Evolutionary conservation across 2,888 invertebrate species (phyloP), one percentile per base, ranked within the genome.

Genomic region (Sinodicranocentrus sp.): DNA sequence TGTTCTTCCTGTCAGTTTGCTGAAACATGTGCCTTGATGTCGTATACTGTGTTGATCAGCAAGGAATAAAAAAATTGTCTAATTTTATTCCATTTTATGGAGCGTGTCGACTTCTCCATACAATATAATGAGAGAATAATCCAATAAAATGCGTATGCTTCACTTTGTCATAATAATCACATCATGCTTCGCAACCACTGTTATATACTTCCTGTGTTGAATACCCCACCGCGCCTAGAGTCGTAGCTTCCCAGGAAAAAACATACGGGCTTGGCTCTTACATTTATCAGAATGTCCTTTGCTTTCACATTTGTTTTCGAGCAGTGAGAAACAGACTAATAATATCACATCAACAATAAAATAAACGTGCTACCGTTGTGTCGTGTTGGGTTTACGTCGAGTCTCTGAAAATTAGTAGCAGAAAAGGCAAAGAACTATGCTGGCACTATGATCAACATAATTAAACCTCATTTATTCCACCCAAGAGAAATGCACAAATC

Each of bases 391-490:
- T n/a, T 57, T 72, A 23, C 57, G 2, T 39, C 39, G n/a, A n/a
- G 13, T 72, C 33, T 72, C n/a, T 39, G n/a, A 52, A 68, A 68
- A 68, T 44, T 68, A 26, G 48, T 25, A 48, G 17, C 68, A 44
- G 44, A 25, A 48, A 5, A 3, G 15, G 48, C 21, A 23, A 13
- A 2, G 39, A n/a, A 61, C 6, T 44, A 67, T 21, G 21, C n/a
- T 21, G 43, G 0, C 23, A 43, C 61, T 52, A 59, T 71, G 70
- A 79, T 79, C 71, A 79, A 79, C 71, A 71, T 79, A 79, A 79
- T 71, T 79, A 79, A 79, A 71, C 63, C 71, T 61, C 78, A 79
- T 79, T 71, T 71, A 79, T 79, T 79, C 70, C 43, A 61, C 79
- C 71, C 79, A 79, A 44, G 71, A 79, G 79, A 63, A 79, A 71